phyloP scores from a whole-genome alignment of 2,888 invertebrate genomes.

The Acleris cristana region DNA sequence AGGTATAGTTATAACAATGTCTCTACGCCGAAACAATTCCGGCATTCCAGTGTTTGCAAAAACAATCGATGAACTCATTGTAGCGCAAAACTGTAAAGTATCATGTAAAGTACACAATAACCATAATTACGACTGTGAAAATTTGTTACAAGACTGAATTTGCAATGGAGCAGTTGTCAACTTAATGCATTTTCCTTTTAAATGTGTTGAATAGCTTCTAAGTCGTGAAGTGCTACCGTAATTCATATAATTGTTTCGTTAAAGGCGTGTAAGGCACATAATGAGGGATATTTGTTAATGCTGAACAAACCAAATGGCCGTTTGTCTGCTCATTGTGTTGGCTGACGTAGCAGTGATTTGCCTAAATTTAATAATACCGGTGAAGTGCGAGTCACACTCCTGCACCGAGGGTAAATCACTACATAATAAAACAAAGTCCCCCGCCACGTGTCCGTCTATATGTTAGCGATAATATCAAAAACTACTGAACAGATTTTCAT shows the following conservation, averaged over 20 bases:
- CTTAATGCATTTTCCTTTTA: background rate
- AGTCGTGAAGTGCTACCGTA: slow-evolving; percentile 1
- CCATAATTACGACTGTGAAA: background rate
- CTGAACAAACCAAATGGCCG: slow-evolving; percentile 23
- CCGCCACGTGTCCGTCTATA: too few relatives aligned
- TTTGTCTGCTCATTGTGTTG: slow-evolving; percentile 19
- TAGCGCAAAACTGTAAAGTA: background rate
- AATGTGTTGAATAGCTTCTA: slow-evolving; percentile 5
- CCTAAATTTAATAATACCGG: slow-evolving; percentile 1
- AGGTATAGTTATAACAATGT: too few relatives aligned
- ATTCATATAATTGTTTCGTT: slow-evolving; percentile 27
- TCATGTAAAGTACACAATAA: background rate
- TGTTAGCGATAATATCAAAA: too few relatives aligned
- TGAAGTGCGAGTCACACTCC: too few relatives aligned
- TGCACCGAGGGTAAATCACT: too few relatives aligned
- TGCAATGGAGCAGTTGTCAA: slow-evolving; percentile 1
- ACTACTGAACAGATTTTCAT: too few relatives aligned
- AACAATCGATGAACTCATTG: slow-evolving; percentile 9
- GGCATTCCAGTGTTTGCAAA: slow-evolving; percentile 1
- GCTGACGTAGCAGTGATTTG: background rate
- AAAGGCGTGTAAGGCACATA: slow-evolving; percentile 14
- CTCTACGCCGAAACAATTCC: too few relatives aligned
- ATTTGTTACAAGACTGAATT: background rate
- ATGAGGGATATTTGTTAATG: slow-evolving; percentile 26
- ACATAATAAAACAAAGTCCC: too few relatives aligned